Evolutionary conservation across 2,113 vertebrate species (phyloP).

Genomic region (Prinia subflava): DNA sequence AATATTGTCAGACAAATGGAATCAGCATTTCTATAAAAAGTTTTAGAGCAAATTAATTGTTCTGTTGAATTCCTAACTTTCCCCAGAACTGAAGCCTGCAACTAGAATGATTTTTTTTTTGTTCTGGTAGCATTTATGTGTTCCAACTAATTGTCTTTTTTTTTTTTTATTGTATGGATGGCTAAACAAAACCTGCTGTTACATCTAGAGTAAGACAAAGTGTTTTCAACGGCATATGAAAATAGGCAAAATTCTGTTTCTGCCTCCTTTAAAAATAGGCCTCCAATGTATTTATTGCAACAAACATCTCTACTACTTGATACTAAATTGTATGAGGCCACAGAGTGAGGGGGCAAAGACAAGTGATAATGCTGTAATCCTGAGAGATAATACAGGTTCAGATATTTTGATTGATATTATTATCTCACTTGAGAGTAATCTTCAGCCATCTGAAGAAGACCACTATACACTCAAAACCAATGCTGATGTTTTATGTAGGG

Average conservation of each 20-base stretch:
- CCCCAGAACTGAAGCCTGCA: background rate
- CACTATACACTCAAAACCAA: background rate
- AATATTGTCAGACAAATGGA: background rate
- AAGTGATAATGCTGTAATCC: background rate
- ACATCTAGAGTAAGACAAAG: background rate
- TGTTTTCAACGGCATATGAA: background rate
- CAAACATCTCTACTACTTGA: background rate
- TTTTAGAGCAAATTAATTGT: background rate
- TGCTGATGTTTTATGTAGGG: background rate
- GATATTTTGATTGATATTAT: background rate
- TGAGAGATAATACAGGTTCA: background rate
- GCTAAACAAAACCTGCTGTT: background rate
- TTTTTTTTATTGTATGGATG: background rate
- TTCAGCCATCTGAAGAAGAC: background rate
- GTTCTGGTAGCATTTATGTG: background rate
- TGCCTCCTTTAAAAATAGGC: background rate
- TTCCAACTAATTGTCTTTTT: background rate
- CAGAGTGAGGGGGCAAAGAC: fast-evolving
- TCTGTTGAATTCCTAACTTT: background rate
- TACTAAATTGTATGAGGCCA: background rate
- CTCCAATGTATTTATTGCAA: background rate
- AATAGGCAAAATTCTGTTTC: background rate
- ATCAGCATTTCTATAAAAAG: background rate
- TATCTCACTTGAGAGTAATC: background rate
- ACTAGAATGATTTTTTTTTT: background rate